phyloP scores from a whole-genome alignment of 2,113 vertebrate species.

The Aythya baeri region DNA sequence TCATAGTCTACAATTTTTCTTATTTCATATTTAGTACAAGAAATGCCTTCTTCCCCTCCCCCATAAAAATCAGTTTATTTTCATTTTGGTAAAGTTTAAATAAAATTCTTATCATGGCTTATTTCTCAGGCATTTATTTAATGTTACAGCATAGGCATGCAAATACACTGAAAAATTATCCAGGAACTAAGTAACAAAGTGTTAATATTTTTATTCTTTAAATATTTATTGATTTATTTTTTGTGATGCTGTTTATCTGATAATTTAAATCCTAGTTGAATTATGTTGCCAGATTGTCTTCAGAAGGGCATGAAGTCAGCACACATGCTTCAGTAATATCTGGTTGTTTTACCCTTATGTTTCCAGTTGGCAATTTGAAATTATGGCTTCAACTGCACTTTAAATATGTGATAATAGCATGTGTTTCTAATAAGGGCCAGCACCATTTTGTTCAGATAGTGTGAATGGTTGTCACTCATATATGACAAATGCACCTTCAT shows the following conservation, averaged over 20 bases:
- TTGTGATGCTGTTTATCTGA: conserved; percentile 64
- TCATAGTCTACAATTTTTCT: not conserved
- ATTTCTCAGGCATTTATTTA: not conserved
- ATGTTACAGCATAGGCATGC: not conserved
- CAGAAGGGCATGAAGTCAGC: conserved; percentile 85
- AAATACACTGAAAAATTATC: conserved; percentile 28
- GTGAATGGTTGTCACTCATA: conserved; percentile 88
- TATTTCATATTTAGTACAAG: not conserved
- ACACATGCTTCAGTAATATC: conserved; percentile 86
- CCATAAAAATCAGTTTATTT: not conserved
- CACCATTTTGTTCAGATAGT: conserved; percentile 82
- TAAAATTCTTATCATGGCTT: not conserved
- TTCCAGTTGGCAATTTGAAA: conserved; percentile 88
- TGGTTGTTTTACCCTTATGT: conserved; percentile 86
- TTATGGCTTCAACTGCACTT: conserved; percentile 87
- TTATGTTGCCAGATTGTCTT: conserved; percentile 84
- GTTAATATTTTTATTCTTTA: conserved; percentile 37
- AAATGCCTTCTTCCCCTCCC: not conserved
- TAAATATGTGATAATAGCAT: conserved; percentile 90
- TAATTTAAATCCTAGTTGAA: conserved; percentile 81
- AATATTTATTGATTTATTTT: conserved; percentile 17
- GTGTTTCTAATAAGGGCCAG: conserved; percentile 86
- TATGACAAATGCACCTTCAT: conserved; percentile 90
- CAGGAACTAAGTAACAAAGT: conserved; percentile 8
- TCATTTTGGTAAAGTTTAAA: not conserved